Evolutionary conservation across 2,888 invertebrate genomes (phyloP).

Genomic region (Anaspis maculata): DNA sequence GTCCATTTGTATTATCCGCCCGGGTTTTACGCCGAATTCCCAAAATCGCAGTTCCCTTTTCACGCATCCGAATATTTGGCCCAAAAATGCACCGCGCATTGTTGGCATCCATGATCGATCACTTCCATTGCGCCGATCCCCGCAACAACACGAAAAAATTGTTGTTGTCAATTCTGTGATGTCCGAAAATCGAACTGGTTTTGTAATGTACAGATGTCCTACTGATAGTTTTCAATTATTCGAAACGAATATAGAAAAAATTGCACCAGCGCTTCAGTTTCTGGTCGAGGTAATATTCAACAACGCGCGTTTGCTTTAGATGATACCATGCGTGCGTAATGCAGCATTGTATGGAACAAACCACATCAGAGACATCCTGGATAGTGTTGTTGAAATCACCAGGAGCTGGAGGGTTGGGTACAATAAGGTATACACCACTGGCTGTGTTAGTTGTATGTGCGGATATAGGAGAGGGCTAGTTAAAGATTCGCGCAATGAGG

Average conservation of each 20-base stretch:
- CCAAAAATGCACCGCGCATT: conserved; percentile 12
- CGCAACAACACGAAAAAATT: too few relatives aligned
- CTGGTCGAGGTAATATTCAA: conserved; percentile 11
- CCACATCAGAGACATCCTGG: conserved; percentile 17
- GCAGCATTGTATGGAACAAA: conserved; percentile 9
- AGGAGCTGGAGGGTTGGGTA: conserved; percentile 10
- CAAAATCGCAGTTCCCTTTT: too few relatives aligned
- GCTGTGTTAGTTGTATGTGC: too few relatives aligned
- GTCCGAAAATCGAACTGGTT: too few relatives aligned
- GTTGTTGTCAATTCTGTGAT: too few relatives aligned
- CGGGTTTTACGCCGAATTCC: conserved; percentile 25
- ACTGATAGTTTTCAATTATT: too few relatives aligned
- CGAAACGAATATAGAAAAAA: too few relatives aligned
- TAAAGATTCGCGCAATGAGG: conserved; percentile 22
- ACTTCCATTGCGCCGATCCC: neutral
- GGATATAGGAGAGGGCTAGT: conserved; percentile 22
- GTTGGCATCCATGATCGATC: conserved; percentile 11
- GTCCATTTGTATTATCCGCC: conserved; percentile 22
- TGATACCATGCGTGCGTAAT: conserved; percentile 6
- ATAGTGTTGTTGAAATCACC: conserved; percentile 14
- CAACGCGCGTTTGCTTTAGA: too few relatives aligned
- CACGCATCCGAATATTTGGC: conserved; percentile 13
- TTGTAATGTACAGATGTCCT: too few relatives aligned
- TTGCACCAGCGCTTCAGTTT: too few relatives aligned
- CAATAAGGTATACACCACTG: conserved; percentile 16